Conservation (phyloP, 2,888 invertebrate genomes). For the Rambutsinella grinnellia region DNA sequence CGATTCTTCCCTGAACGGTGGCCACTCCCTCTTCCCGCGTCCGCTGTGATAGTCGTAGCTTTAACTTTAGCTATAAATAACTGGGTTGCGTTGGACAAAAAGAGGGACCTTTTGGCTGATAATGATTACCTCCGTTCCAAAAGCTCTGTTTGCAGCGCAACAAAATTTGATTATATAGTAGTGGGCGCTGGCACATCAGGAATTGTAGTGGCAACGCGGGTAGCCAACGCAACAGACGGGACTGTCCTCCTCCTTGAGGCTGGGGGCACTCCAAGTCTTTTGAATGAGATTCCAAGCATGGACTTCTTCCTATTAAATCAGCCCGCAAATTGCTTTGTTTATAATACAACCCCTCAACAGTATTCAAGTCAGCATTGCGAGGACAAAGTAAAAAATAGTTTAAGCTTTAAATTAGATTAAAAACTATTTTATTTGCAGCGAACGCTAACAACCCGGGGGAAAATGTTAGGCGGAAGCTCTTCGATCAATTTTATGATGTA, state of each 20-base stretch:
- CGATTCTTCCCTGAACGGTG: slow-evolving; percentile 1
- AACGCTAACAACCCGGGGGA: slow-evolving; percentile 71
- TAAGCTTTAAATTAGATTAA: neutral
- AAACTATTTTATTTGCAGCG: neutral
- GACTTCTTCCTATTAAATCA: slow-evolving; percentile 23
- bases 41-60: neutral
- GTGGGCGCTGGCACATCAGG: neutral
- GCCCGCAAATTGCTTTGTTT: slow-evolving; percentile 19
- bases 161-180: too few species aligned
- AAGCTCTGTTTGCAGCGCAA: too few species aligned
- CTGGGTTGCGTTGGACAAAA: neutral
- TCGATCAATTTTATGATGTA: slow-evolving; percentile 89
- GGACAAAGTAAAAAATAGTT: neutral
- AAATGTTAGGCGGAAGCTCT: slow-evolving; percentile 75
- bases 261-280: too few species aligned
- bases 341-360: slow-evolving; percentile 1
- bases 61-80: neutral
- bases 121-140: too few species aligned
- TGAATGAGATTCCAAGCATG: slow-evolving; percentile 17
- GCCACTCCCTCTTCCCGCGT: too few species aligned
- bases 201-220: neutral
- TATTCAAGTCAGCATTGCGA: slow-evolving; percentile 10
- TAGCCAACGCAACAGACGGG: neutral
- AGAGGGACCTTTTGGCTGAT: neutral
- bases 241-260: neutral